These are phyloP conservation scores for Tribolium madens DNA, from an alignment of 1,140 invertebrate species.

Conservation along the genomic window DNA sequence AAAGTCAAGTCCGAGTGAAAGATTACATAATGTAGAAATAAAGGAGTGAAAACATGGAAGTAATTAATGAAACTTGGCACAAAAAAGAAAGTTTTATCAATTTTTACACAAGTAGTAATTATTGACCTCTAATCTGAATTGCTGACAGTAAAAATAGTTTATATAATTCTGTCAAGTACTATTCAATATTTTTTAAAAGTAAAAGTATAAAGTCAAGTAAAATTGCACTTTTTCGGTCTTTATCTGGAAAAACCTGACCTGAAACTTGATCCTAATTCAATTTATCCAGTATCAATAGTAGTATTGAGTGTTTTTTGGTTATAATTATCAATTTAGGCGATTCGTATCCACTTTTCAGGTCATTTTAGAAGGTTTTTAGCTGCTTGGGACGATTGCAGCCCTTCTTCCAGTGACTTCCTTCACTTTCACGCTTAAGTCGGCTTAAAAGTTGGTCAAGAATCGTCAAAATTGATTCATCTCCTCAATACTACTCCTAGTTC, in stretches of 20 bases:
- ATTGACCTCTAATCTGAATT: background rate
- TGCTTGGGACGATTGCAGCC: no score
- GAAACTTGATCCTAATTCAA: conserved; percentile 43
- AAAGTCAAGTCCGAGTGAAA: background rate
- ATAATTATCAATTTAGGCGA: no score
- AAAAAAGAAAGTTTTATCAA: background rate
- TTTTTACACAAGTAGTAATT: background rate
- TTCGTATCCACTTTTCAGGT: no score
- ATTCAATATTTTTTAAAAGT: no score
- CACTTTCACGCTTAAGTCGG: no score
- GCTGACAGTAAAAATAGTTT: no score
- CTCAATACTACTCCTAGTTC: conserved; percentile 24
- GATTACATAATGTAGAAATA: background rate
- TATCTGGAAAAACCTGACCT: conserved; percentile 42
- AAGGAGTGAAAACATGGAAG: background rate
- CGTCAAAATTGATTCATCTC: background rate
- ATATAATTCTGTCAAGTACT: no score
- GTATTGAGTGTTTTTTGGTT: background rate
- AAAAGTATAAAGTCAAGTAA: no score
- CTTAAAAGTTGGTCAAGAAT: no score
- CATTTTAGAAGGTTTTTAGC: no score
- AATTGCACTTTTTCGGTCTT: no score
- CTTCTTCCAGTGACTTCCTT: no score
- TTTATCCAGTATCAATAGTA: background rate
- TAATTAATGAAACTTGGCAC: background rate